A percentile compares a stretch with the other conserved stretches of the same genome.
Conservation (phyloP, 1,140 invertebrate genomes). For the Aleiodes sp. region DNA sequence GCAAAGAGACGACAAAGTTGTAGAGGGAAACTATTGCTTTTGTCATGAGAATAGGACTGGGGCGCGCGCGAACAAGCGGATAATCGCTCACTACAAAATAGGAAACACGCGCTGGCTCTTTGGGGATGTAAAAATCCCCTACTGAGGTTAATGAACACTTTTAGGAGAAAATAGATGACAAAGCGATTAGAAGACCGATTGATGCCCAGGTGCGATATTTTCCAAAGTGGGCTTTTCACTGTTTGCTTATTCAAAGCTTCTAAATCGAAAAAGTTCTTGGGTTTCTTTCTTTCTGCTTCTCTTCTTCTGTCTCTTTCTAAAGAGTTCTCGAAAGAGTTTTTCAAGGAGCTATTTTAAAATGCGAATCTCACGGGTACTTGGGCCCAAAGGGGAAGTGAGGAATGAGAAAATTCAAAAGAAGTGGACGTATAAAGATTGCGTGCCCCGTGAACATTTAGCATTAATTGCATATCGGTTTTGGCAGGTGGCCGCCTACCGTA, state of each 20-base stretch:
- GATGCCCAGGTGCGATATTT: constrained; percentile 11
- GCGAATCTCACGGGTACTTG: too few species aligned
- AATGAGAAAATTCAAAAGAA: constrained; percentile 27
- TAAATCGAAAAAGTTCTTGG: too few species aligned
- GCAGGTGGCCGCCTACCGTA: constrained; percentile 50
- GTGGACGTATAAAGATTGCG: constrained; percentile 44
- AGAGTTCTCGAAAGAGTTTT: too few species aligned
- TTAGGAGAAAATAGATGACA: constrained; percentile 1
- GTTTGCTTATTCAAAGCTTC: too few species aligned
- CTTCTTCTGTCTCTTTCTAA: too few species aligned
- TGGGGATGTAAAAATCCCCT: neutral
- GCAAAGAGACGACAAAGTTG: neutral
- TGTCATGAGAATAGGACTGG: constrained; percentile 3
- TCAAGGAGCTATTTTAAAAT: too few species aligned
- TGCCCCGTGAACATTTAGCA: constrained; percentile 51
- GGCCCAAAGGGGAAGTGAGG: too few species aligned
- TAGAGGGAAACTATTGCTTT: constrained; percentile 7
- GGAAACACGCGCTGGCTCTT: constrained; percentile 45
- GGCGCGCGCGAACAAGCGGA: constrained; percentile 27
- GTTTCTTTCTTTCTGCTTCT: too few species aligned
- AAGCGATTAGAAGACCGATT: constrained; percentile 34
- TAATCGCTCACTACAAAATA: constrained; percentile 42
- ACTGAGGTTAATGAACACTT: neutral
- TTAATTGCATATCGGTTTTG: constrained; percentile 56
- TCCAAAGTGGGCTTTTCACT: too few species aligned